These are phyloP conservation scores for Chiloscyllium punctatum DNA, from an alignment of 2,797 vertebrate species.

Conservation along the genomic window DNA sequence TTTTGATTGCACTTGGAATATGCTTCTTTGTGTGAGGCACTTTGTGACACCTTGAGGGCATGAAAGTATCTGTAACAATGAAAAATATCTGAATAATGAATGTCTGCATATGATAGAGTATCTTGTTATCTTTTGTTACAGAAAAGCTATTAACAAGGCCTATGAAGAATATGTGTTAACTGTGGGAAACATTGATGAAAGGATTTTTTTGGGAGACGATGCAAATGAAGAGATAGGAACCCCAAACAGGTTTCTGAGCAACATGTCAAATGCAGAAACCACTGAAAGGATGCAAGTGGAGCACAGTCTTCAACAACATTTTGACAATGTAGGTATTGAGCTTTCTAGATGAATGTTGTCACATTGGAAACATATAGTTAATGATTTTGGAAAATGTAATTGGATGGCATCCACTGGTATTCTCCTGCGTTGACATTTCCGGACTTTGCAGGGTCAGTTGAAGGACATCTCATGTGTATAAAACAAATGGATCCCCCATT, in stretches of 20 bases:
- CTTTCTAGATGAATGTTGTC: background rate
- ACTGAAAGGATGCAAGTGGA: constrained; percentile 58
- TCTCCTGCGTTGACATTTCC: background rate
- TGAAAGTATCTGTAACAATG: background rate
- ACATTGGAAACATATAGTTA: background rate
- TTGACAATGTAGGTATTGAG: constrained; percentile 57
- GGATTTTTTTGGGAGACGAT: constrained; percentile 83
- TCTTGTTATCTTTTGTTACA: constrained; percentile 44
- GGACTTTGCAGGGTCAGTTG: background rate
- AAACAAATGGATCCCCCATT: background rate
- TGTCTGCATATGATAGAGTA: background rate
- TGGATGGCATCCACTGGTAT: background rate
- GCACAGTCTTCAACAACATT: constrained; percentile 60
- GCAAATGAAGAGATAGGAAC: constrained; percentile 83
- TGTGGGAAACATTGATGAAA: constrained; percentile 79
- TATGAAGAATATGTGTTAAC: constrained; percentile 86
- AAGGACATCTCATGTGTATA: background rate
- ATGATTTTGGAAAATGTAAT: background rate
- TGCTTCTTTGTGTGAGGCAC: background rate
- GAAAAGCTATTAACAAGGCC: constrained; percentile 77
- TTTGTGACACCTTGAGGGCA: background rate
- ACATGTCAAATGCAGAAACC: constrained; percentile 53
- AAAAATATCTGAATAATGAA: background rate
- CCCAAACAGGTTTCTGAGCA: constrained; percentile 64
- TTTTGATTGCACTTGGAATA: background rate